phyloP scores from a whole-genome alignment of 2,888 invertebrate species.

The Anticlea derivata region DNA sequence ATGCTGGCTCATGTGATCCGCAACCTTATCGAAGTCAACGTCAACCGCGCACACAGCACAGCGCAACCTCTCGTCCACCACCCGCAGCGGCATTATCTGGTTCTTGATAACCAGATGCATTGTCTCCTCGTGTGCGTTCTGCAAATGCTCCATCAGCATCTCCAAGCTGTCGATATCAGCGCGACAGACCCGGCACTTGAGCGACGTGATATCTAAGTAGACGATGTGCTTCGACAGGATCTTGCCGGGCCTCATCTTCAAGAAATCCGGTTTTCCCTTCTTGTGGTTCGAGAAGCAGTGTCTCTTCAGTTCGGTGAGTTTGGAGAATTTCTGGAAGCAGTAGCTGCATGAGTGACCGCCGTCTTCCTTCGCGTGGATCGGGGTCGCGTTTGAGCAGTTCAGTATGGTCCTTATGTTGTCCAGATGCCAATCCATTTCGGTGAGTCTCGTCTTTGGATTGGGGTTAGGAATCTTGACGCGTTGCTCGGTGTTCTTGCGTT shows the following conservation, averaged over 20 bases:
- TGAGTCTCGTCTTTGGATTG: slow-evolving; percentile 40
- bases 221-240: slow-evolving; percentile 55
- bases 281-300: slow-evolving; percentile 48
- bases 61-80: slow-evolving; percentile 38
- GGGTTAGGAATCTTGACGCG: slow-evolving; percentile 21
- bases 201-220: slow-evolving; percentile 59
- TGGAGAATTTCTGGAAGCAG: slow-evolving; percentile 58
- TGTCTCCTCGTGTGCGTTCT: slow-evolving; percentile 48
- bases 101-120: slow-evolving; percentile 63
- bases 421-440: slow-evolving; percentile 62
- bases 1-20: slow-evolving; percentile 68
- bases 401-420: slow-evolving; percentile 60
- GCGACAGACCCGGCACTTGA: slow-evolving; percentile 57
- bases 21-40: slow-evolving; percentile 49
- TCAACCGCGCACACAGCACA: slow-evolving; percentile 50
- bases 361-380: slow-evolving; percentile 55
- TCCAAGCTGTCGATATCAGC: slow-evolving; percentile 46
- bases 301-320: slow-evolving; percentile 53
- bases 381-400: slow-evolving; percentile 61
- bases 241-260: slow-evolving; percentile 38
- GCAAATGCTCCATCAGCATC: slow-evolving; percentile 57
- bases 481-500: slow-evolving; percentile 14
- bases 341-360: slow-evolving; percentile 60
- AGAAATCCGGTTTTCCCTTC: slow-evolving; percentile 48
- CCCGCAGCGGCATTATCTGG: slow-evolving; percentile 58